Evolutionary conservation across 2,797 vertebrate species (phyloP).

Genomic region (Rhabdophis nuchalis): DNA sequence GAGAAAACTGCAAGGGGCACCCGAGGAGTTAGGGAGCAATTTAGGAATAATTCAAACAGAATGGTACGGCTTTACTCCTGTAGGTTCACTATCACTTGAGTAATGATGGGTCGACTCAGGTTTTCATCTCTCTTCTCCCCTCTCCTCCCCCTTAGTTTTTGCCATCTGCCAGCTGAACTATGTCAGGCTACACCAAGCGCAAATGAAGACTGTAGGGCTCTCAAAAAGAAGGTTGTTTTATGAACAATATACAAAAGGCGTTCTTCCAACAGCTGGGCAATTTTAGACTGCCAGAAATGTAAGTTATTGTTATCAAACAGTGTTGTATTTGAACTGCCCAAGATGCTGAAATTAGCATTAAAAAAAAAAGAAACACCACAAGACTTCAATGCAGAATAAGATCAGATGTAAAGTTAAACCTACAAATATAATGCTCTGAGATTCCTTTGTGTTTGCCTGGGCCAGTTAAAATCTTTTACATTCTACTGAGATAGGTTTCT

Average conservation of each 20-base stretch:
- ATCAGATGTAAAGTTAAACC: not conserved
- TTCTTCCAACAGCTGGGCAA: constrained; percentile 24
- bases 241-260: constrained; percentile 38
- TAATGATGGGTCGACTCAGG: not conserved
- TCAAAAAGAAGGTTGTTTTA: constrained; percentile 24
- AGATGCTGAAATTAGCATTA: constrained; percentile 7
- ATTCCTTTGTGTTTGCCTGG: not conserved
- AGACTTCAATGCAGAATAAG: constrained; percentile 3
- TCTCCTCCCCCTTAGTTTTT: constrained; percentile 13
- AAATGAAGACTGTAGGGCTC: constrained; percentile 43
- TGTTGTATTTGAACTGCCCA: constrained; percentile 12
- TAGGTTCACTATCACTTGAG: constrained; percentile 6
- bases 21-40: not conserved
- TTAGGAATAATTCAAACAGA: constrained; percentile 20
- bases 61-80: not conserved
- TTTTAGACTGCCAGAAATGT: not conserved
- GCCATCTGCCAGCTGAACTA: constrained; percentile 42
- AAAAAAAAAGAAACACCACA: not conserved
- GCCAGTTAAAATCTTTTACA: not conserved
- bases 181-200: constrained; percentile 20
- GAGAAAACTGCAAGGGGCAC: not conserved
- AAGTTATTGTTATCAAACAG: constrained; percentile 27
- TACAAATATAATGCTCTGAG: not conserved
- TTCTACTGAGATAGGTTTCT: not conserved
- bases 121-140: not conserved